A percentile compares a stretch with the other conserved stretches of the same genome.
phyloP scores from a whole-genome alignment of 2,888 invertebrate genomes.

The Hyalella azteca region DNA sequence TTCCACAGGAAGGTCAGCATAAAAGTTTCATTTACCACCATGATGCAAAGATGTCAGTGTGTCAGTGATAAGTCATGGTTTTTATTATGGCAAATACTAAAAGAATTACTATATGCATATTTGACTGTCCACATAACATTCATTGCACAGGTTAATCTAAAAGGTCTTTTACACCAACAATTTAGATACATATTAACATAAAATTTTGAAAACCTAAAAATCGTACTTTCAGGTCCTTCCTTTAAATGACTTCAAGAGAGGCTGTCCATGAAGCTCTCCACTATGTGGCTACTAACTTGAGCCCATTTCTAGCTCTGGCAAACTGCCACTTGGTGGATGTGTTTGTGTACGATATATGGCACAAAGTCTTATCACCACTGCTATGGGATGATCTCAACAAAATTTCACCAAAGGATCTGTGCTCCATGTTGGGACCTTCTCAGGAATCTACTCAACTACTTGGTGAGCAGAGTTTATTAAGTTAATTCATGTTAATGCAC shows the following conservation, averaged over 20 bases:
- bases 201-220: too few species aligned
- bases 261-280: background rate
- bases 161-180: too few species aligned
- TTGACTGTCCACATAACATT: too few species aligned
- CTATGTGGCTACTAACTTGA: background rate
- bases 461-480: background rate
- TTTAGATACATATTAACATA: too few species aligned
- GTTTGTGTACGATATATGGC: background rate
- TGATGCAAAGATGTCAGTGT: too few species aligned
- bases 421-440: background rate
- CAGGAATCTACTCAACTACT: background rate
- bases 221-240: background rate
- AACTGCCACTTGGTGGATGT: constrained; percentile 9
- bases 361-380: background rate
- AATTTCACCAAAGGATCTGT: background rate
- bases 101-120: too few species aligned
- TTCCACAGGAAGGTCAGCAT: too few species aligned
- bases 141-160: too few species aligned
- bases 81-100: too few species aligned
- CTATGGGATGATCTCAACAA: background rate
- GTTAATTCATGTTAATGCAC: too few species aligned
- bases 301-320: background rate
- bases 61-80: too few species aligned
- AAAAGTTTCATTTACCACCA: too few species aligned
- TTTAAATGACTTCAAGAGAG: background rate